These are phyloP conservation scores for Dryobates pubescens DNA, from an alignment of 2,797 vertebrate species.

Conservation along the genomic window DNA sequence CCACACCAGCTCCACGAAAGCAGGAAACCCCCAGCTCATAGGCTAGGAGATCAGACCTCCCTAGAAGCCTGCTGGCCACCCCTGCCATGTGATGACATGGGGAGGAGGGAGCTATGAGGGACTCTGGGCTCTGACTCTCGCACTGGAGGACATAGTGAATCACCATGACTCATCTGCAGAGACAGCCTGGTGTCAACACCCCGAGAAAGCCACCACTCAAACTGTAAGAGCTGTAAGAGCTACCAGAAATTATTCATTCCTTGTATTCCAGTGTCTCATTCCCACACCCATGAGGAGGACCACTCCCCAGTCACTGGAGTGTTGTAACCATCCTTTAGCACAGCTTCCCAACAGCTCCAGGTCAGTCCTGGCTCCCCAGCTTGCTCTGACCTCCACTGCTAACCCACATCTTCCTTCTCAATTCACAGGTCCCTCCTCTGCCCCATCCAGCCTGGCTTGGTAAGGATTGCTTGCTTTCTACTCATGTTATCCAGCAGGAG, in stretches of 20 bases:
- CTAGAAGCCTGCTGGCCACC: rapidly evolving
- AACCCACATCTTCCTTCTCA: neutral
- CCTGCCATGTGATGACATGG: neutral
- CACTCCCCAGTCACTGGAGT: neutral
- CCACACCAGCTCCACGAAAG: neutral
- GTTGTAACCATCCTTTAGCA: neutral
- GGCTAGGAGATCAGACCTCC: neutral
- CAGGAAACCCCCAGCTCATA: neutral
- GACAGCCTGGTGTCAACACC: neutral
- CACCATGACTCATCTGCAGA: rapidly evolving
- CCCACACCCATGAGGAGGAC: rapidly evolving
- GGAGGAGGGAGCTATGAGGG: neutral
- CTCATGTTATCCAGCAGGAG: neutral
- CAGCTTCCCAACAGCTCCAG: neutral
- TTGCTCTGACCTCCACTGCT: neutral
- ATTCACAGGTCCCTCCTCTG: conserved; percentile 55
- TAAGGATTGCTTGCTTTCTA: conserved; percentile 61
- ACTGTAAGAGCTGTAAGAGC: neutral
- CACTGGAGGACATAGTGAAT: neutral
- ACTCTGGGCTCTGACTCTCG: neutral
- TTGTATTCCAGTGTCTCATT: neutral
- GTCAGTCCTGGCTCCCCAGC: neutral
- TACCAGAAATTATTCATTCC: neutral
- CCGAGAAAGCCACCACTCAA: neutral
- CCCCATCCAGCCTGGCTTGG: conserved; percentile 44